Evolutionary conservation across 2,113 vertebrate species (phyloP), one percentile per base, ranked within the genome.

Genomic region (Tauraco erythrolophus): DNA sequence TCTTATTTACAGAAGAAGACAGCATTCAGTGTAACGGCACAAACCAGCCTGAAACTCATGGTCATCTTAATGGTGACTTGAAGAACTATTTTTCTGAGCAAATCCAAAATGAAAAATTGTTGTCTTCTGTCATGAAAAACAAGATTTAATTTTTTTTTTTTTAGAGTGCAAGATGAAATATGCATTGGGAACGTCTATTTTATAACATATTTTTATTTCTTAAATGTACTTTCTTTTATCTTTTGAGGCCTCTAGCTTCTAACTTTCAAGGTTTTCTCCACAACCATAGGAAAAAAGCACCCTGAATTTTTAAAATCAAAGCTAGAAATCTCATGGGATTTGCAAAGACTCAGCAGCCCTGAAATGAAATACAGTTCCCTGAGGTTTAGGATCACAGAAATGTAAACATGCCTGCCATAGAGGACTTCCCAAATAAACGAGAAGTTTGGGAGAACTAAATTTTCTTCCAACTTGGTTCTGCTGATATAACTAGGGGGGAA

Each of bases 341-440:
- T 94, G 54, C 50, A 94, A 48, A 89, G 35, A 37, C 58, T 60
- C 19, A 48, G 48, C 15, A 88, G 57, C 11, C 45, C n/a, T 77
- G 54, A 95, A 94, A 96, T 50, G 24, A 92, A 90, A 94, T 72
- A 18, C 28, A 85, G 6, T 65, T 96, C 87, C 84, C 81, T 27
- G 43, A 83, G 62, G 92, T 83, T 93, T 56, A 76, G 75, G 41
- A 79, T 90, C 81, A 94, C 50, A 88, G 74, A 75, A 65, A 64
- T 80, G 70, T 83, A 96, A 96, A 93, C 89, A 83, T 4, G 33
- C 22, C 45, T 76, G 62, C 31, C 65, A 69, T 23, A 69, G 74
- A 88, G 39, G 45, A 75, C 74, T 89, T 84, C 23, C 30, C 48
- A 88, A 92, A 87, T 54, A 93, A 87, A 72, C n/a, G 4, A 45